Evolutionary conservation across 2,797 vertebrate species (phyloP), one percentile per base, ranked within the genome.

Genomic region (Sebastes nivosus): DNA sequence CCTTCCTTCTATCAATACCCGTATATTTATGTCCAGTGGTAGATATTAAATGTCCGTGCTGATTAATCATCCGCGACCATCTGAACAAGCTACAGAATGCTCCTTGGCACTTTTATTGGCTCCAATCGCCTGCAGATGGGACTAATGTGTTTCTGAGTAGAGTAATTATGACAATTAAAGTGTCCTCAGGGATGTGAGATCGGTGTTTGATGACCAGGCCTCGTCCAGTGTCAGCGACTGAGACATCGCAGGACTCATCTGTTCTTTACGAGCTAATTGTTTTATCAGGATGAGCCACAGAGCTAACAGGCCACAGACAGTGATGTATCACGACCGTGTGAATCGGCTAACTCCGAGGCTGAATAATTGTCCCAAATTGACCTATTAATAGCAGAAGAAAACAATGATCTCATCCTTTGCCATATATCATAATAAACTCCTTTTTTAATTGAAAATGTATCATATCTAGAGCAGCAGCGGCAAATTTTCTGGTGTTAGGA

Each of bases 141-240:
- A 88, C 88, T 92, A 86, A 95, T 93, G 91, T 84, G 54, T 90
- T 90, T 87, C 80, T 88, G 77, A 93, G 91, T 88, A 88, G 75
- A 73, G 89, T 90, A 87, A 95, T 95, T 90, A 94, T 82, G 88
- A 92, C 87, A 87, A 94, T 95, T 94, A 92, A 79, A 83, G 72
- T 8, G 67, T 85, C 88, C 84, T 89, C 78, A 55, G 87, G 85
- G 91, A 91, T 63, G 60, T 86, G 79, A 90, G 72, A 91, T 89
- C 38, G 79, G 79, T 59, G 80, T 86, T 87, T 87, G 89, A 90
- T 83, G 82, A 72, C 73, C 66, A 22, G 22, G 54, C 63, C 82
- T 42, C 18, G 8, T 84, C 89, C 79, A 72, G 76, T 72, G 71
- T 85, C 77, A 59, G 87, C 36, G 8, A n/a, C 63, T 16, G 67